Percentiles rank a stretch among this genome's conserved stretches.
Conservation (phyloP, 2,797 vertebrate genomes). For the Sorex maritimensis region DNA sequence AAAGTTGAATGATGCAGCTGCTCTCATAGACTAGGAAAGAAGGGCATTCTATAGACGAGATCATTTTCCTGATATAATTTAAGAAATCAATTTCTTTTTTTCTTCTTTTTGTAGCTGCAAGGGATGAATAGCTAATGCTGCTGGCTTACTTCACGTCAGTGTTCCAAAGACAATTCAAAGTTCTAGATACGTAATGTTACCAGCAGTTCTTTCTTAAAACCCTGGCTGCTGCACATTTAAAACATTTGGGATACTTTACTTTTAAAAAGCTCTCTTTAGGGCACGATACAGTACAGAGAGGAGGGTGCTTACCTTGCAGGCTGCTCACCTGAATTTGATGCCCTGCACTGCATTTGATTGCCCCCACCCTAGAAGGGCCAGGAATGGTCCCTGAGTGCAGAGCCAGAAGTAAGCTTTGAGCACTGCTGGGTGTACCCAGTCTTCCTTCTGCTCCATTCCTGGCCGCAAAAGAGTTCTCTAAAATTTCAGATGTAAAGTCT, state of each 20-base stretch:
- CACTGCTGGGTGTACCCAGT: too few relatives aligned
- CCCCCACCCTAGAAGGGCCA: too few relatives aligned
- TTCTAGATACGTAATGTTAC: constrained; percentile 39
- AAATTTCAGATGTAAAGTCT: constrained; percentile 32
- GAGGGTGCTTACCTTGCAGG: too few relatives aligned
- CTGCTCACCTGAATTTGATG: too few relatives aligned
- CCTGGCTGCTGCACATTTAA: constrained; percentile 5
- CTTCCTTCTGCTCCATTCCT: too few relatives aligned
- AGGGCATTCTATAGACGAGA: constrained; percentile 47
- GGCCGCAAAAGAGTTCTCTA: background rate
- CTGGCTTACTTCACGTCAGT: background rate
- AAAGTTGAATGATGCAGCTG: constrained; percentile 79
- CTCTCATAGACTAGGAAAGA: constrained; percentile 52
- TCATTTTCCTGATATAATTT: constrained; percentile 51
- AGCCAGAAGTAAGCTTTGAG: too few relatives aligned
- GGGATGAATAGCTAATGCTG: background rate
- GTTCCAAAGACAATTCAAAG: constrained; percentile 41
- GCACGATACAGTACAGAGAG: too few relatives aligned
- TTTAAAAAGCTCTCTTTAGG: background rate
- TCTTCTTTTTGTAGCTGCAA: constrained; percentile 27
- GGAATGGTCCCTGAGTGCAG: too few relatives aligned
- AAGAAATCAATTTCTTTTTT: constrained; percentile 71
- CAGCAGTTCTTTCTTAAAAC: constrained; percentile 59
- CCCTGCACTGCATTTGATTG: too few relatives aligned
- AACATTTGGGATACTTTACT: background rate